phyloP scores from a whole-genome alignment of 2,797 vertebrate species.

The Onychomys leucogaster region DNA sequence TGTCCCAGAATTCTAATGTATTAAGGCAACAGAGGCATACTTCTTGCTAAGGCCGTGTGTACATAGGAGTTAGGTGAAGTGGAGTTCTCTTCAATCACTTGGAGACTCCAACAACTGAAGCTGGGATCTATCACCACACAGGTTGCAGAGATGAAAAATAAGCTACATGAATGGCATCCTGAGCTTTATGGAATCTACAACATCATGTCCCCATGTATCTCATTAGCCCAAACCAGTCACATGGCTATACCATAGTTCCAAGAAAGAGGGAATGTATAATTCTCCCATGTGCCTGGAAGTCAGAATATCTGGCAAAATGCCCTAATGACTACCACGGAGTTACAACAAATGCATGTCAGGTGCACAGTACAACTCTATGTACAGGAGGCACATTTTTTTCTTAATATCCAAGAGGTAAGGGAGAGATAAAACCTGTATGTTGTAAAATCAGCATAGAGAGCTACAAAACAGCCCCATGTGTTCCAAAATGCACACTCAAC shows the following conservation, averaged over 20 bases:
- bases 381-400: background rate
- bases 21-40: background rate
- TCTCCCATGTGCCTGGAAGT: slow-evolving; percentile 19
- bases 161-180: background rate
- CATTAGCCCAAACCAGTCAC: slow-evolving; percentile 21
- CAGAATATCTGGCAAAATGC: slow-evolving; percentile 55
- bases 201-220: slow-evolving; percentile 26
- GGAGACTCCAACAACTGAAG: background rate
- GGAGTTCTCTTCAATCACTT: background rate
- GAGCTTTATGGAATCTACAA: slow-evolving; percentile 6
- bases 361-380: background rate
- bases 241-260: slow-evolving; percentile 21
- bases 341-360: background rate
- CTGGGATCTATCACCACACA: background rate
- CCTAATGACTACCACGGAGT: slow-evolving; percentile 29
- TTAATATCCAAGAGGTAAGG: slow-evolving; percentile 27
- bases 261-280: slow-evolving; percentile 29
- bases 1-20: background rate
- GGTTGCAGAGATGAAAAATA: background rate
- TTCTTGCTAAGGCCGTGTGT: background rate
- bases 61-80: background rate
- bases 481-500: background rate
- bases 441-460: slow-evolving; percentile 56
- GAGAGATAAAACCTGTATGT: background rate
- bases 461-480: slow-evolving; percentile 32